Evolutionary conservation across 2,797 vertebrate genomes (phyloP).

Genomic region (Molothrus ater): DNA sequence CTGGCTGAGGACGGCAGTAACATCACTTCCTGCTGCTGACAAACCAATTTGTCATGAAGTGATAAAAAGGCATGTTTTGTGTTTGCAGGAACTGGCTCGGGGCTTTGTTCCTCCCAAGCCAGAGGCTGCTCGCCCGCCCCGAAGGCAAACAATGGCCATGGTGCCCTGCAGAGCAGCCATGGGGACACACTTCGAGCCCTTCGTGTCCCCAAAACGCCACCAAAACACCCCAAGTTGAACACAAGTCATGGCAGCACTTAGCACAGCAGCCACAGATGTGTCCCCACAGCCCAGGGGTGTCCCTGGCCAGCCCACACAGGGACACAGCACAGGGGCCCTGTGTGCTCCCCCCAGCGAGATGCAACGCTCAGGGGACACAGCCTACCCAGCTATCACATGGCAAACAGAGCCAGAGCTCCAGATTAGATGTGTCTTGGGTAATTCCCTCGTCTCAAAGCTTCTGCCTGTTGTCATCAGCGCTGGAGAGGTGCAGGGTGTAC

Average conservation of each 20-base stretch:
- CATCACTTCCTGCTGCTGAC: slow-evolving; percentile 84
- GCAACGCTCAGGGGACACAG: neutral
- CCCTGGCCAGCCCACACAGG: rapidly evolving
- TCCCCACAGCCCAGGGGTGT: neutral
- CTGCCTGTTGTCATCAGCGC: slow-evolving; percentile 11
- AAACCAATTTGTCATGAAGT: slow-evolving; percentile 75
- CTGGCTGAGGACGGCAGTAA: slow-evolving; percentile 69
- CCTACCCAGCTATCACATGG: neutral
- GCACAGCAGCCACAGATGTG: rapidly evolving
- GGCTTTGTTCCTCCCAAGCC: slow-evolving; percentile 65
- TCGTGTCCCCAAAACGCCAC: neutral
- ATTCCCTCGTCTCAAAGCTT: slow-evolving; percentile 35
- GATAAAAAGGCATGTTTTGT: slow-evolving; percentile 59
- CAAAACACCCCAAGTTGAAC: rapidly evolving
- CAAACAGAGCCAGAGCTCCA: neutral
- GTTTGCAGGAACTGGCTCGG: slow-evolving; percentile 24
- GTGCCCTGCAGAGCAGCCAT: neutral
- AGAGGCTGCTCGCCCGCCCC: slow-evolving; percentile 52
- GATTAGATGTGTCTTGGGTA: neutral
- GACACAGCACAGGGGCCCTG: neutral
- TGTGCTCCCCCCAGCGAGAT: neutral
- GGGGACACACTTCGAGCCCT: neutral
- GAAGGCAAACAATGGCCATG: slow-evolving; percentile 54
- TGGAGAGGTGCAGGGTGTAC: neutral
- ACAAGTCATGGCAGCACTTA: neutral